Evolutionary conservation across 2,888 invertebrate species (phyloP), one percentile per base, ranked within the genome.

Genomic region (Eurytoma californica): DNA sequence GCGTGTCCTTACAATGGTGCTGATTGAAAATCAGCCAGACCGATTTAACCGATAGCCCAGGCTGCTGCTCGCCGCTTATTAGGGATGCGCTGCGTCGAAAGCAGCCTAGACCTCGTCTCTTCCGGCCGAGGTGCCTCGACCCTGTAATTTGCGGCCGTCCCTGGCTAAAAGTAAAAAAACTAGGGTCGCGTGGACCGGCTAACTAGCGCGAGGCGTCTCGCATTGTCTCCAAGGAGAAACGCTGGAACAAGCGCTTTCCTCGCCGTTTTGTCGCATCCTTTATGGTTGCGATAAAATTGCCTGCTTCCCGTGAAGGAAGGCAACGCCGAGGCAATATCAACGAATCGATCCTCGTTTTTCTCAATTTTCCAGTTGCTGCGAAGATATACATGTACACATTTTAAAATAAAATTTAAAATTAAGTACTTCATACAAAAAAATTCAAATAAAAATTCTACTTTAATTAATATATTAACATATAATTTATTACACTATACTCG

Each of bases 1-100:
- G 49, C 14, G 12, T n/a, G 12, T 85, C 84, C 87, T 87, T 86
- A 90, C 90, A 90, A 90, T 90, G 85, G 87, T 83, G 86, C 88
- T 90, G 90, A 90, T 90, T 90, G 90, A 88, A 88, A 81, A 81
- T 72, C 78, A 76, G 68, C 65, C 58, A 73, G 60, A 53, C 60
- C 73, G 78, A 60, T 70, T 72, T 61, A 60, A 70, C 53, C 72
- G 55, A 16, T 58, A n/a, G 5, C 66, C 39, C 9, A 16, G n/a
- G 49, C 65, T 58, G 39, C 39, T 9, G 39, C 39, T 39, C 39
- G 39, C 39, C 39, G 14, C 72, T 61, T 20, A 80, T 80, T 80
- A 77, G 30, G 72, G 69, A 80, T 76, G 76, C 73, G 63, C 61
- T 20, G 39, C 24, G n/a, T 16, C 28, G 60, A 28, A 16, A 68